phyloP scores from a whole-genome alignment of 2,113 vertebrate genomes.

The Guaruba guarouba region DNA sequence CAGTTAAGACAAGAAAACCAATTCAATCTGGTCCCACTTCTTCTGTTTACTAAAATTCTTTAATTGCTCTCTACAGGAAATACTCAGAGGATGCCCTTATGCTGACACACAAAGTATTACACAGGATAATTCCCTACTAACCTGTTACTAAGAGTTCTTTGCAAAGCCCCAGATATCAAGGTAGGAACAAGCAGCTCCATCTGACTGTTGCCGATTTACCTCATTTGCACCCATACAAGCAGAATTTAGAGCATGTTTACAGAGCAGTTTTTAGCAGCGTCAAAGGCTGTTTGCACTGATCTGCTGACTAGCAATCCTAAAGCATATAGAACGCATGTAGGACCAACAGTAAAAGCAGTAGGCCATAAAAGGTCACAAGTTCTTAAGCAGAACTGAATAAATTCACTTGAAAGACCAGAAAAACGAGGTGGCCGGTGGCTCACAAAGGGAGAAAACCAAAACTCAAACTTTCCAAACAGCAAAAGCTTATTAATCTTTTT shows the following conservation, averaged over 20 bases:
- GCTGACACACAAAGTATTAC: background rate
- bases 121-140: background rate
- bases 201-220: background rate
- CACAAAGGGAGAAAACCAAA: slow-evolving; percentile 10
- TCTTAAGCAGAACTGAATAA: slow-evolving; percentile 11
- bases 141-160: background rate
- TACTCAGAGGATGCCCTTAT: background rate
- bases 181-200: background rate
- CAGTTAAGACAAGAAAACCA: background rate
- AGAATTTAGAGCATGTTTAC: background rate
- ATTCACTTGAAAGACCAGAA: slow-evolving; percentile 25
- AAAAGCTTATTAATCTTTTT: slow-evolving; percentile 42
- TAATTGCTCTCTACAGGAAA: slow-evolving; percentile 41
- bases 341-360: background rate
- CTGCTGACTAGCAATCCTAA: background rate
- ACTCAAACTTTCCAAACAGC: slow-evolving; percentile 9
- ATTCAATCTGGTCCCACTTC: slow-evolving; percentile 61
- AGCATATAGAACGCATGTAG: accelerated
- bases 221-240: background rate
- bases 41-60: slow-evolving; percentile 57
- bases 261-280: background rate
- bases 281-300: background rate
- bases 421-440: background rate
- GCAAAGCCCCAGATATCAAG: background rate
- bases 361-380: background rate